These are phyloP conservation scores for Himalopsyche kuldschensis DNA, from an alignment of 2,888 invertebrate genomes.

Conservation along the genomic window DNA sequence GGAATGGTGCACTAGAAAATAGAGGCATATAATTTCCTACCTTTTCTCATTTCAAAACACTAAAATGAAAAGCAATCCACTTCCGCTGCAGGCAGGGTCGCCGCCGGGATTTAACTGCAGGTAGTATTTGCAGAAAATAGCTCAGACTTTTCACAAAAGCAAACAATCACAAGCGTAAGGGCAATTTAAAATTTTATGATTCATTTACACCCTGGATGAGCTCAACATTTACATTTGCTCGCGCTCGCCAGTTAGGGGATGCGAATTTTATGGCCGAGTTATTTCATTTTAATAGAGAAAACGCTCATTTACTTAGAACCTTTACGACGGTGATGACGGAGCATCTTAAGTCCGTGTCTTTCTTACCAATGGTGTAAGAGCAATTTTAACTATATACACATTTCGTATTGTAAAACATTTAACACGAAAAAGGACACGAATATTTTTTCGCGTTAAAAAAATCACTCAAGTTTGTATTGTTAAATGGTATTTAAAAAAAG, in stretches of 20 bases:
- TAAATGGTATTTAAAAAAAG: too few species aligned
- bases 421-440: background rate
- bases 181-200: slow-evolving; percentile 1
- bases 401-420: too few species aligned
- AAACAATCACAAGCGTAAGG: background rate
- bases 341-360: background rate
- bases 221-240: background rate
- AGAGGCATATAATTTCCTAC: background rate
- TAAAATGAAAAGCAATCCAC: background rate
- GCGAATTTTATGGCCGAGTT: background rate
- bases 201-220: slow-evolving; percentile 2
- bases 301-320: background rate
- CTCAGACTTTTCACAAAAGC: background rate
- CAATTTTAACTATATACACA: background rate
- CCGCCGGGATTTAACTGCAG: background rate
- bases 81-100: background rate
- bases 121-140: background rate
- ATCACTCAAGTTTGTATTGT: too few species aligned
- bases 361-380: background rate
- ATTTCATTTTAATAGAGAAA: background rate
- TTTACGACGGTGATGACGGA: background rate
- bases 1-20: too few species aligned
- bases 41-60: background rate
- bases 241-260: background rate
- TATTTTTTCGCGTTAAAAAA: too few species aligned